phyloP scores from a whole-genome alignment of 2,113 vertebrate species.

The Recurvirostra avosetta region DNA sequence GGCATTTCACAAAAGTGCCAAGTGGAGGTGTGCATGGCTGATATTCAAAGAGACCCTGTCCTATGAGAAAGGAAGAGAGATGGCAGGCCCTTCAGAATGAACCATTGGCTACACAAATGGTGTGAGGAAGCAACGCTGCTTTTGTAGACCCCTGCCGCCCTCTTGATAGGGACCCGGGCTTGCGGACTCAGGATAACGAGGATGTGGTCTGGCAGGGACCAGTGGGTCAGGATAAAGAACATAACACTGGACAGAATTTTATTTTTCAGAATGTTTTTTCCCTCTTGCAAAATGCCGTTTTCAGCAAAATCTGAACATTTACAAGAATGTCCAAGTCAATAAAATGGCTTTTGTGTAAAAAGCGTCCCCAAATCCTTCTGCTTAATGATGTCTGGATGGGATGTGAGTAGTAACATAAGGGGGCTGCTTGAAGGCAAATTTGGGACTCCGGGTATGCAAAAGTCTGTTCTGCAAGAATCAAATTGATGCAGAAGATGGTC shows the following conservation, averaged over 20 bases:
- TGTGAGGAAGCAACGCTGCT: not conserved
- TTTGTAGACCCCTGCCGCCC: not conserved
- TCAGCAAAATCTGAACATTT: not conserved
- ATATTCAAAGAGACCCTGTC: not conserved
- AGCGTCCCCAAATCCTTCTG: not conserved
- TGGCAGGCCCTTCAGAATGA: accelerated
- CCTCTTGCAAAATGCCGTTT: not conserved
- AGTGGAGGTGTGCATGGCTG: not conserved
- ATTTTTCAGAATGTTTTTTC: not conserved
- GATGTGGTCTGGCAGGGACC: not conserved
- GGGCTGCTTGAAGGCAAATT: not conserved
- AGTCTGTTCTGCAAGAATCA: not conserved
- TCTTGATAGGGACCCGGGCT: not conserved
- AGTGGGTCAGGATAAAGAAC: not conserved
- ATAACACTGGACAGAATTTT: not conserved
- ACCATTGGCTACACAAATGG: not conserved
- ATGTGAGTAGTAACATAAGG: not conserved
- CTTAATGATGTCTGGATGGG: not conserved
- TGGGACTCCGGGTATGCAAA: not conserved
- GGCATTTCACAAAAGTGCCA: accelerated
- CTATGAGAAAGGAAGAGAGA: not conserved
- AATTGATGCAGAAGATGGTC: not conserved
- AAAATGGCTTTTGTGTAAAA: not conserved
- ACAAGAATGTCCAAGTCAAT: not conserved
- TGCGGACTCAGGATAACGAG: not conserved